A percentile compares a stretch with the other conserved stretches of the same genome.
These are phyloP conservation scores for Epizoanthus rinbou DNA, from an alignment of 92 coral and sea anemone species.

Conservation along the genomic window DNA sequence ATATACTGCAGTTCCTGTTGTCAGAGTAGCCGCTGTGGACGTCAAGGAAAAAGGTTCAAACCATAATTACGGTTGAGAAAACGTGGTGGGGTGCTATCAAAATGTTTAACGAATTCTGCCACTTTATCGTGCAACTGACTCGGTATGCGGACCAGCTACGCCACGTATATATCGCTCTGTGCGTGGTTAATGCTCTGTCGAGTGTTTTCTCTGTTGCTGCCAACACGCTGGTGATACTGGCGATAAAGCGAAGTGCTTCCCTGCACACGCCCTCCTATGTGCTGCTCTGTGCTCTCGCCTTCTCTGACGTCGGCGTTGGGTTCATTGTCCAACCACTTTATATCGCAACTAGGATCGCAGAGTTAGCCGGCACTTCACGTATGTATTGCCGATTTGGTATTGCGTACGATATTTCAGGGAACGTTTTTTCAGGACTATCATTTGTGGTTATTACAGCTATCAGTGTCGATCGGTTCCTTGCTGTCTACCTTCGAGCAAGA, in stretches of 20 bases:
- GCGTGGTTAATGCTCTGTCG: slow-evolving; percentile 5
- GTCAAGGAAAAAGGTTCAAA: too few species aligned
- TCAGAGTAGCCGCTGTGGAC: too few species aligned
- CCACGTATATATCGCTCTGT: neutral
- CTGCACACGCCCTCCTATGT: neutral
- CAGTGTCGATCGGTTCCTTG: slow-evolving; percentile 52
- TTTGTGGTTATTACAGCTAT: slow-evolving; percentile 43
- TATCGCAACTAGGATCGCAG: neutral
- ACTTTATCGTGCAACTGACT: neutral
- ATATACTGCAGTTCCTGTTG: too few species aligned
- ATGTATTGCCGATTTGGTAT: slow-evolving; percentile 1
- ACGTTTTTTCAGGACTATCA: slow-evolving; percentile 40
- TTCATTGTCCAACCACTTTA: slow-evolving; percentile 1
- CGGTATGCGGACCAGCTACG: neutral
- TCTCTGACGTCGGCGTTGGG: slow-evolving; percentile 4
- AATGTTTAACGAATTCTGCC: slow-evolving; percentile 7
- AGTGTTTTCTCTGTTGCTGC: neutral
- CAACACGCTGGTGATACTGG: neutral
- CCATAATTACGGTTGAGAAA: neutral
- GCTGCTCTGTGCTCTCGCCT: neutral
- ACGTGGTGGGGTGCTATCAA: neutral
- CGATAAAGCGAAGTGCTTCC: slow-evolving; percentile 4
- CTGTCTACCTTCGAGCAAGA: slow-evolving; percentile 26
- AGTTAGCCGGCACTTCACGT: neutral
- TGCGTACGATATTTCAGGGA: slow-evolving; percentile 35